These are phyloP conservation scores for Notechis scutatus DNA, from an alignment of 2,113 vertebrate genomes.

Conservation along the genomic window DNA sequence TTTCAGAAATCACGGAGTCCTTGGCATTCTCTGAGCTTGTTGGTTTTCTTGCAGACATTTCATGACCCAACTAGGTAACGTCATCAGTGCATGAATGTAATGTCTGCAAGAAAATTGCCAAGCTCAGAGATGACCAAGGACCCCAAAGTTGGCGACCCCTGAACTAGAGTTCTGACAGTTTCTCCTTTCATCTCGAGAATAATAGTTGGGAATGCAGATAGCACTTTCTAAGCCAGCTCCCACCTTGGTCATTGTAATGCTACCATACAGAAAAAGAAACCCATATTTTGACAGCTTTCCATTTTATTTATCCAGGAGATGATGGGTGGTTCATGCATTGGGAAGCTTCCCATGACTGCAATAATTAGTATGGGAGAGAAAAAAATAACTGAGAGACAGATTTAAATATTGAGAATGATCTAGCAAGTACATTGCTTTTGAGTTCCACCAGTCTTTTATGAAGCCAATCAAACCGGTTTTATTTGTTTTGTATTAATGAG, in stretches of 20 bases:
- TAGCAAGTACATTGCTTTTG: slow-evolving; percentile 42
- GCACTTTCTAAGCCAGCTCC: not conserved
- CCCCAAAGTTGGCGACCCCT: too few species aligned
- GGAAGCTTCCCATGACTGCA: not conserved
- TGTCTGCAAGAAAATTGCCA: too few species aligned
- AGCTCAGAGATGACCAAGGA: too few species aligned
- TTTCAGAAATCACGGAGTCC: not conserved
- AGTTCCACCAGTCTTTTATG: slow-evolving; percentile 67
- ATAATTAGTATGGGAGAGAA: not conserved
- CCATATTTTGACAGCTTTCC: not conserved
- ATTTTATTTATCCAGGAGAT: not conserved
- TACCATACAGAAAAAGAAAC: not conserved
- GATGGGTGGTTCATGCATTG: not conserved
- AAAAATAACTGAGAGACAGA: not conserved
- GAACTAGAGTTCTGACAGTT: too few species aligned
- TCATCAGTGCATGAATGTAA: not conserved
- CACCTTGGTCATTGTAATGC: not conserved
- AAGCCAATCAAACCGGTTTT: slow-evolving; percentile 58
- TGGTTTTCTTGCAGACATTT: not conserved
- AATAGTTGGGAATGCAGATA: too few species aligned
- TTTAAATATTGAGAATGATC: not conserved
- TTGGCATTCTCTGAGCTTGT: not conserved
- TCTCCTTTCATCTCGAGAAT: too few species aligned
- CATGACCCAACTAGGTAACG: not conserved
- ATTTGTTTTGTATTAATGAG: slow-evolving; percentile 25